Base-by-base conservation (phyloP, 2,113 vertebrate species). In the Sapajus apella region DNA sequence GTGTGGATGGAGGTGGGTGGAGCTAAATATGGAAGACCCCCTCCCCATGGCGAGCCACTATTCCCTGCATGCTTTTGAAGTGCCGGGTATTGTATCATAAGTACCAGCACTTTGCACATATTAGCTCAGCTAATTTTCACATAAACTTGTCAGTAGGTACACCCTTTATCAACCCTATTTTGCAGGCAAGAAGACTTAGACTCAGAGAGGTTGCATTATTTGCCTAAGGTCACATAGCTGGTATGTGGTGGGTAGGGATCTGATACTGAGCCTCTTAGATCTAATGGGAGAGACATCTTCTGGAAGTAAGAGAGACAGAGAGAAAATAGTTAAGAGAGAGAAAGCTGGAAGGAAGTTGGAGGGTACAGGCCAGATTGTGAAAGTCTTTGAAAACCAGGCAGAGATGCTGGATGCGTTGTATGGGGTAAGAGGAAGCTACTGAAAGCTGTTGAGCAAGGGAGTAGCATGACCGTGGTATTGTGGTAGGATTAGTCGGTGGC, bases 101-200 rank as follows among this genome's bases (percentile, higher is more conserved):
- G 75, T 52, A 40, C 52, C 50, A 32, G 81, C 8, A 5, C 76
- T 70, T 94, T 61, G 35, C 25, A 10, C 3, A 1, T 35, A 18
- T 27, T 68, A 7, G n/a, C 70, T 80, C 30, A 52, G 2, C 86
- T 86, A 47, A 23, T 87, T 27, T 56, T 94, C 70, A 52, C 37
- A 68, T 82, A 73, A 64, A 37, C 20, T 16, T 75, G 4, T 76
- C 64, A 20, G n/a, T 91, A 35, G 83, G 35, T 58, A 27, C 43
- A 43, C 43, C 75, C 55, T 73, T 1, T 87, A 45, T 86, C 23
- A 83, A 14, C 8, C 27, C 55, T 14, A 83, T 80, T 96, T 94
- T 93, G 50, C 32, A 72, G 47, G 92, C 25, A 66, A 95, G 77
- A 88, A 91, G 47, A 81, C 72, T 47, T 82, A 95, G 83, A 25